Evolutionary conservation across 2,888 invertebrate species (phyloP).

Genomic region (Tetragonisca angustula): DNA sequence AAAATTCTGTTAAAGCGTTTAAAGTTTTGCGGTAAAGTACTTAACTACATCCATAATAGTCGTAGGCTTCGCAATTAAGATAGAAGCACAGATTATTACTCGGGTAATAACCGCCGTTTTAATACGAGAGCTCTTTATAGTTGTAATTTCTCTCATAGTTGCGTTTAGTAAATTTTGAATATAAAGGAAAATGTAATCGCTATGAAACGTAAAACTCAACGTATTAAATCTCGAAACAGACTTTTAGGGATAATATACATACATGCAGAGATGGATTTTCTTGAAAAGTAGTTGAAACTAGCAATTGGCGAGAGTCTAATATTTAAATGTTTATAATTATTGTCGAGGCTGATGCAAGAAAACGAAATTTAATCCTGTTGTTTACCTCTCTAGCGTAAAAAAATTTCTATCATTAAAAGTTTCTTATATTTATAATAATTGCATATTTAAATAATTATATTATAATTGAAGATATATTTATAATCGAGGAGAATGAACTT

Average conservation of each 20-base stretch:
- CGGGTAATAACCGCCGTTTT: not conserved
- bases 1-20: not conserved
- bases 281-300: not conserved
- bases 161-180: not conserved
- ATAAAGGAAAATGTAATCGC: not conserved
- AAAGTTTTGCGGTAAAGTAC: not conserved
- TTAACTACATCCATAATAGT: not conserved
- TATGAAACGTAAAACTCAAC: not conserved
- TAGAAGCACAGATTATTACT: not conserved
- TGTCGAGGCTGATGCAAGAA: not conserved
- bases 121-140: not conserved
- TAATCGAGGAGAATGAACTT: too few relatives aligned
- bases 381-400: too few relatives aligned
- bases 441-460: too few relatives aligned
- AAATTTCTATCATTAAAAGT: too few relatives aligned
- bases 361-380: not conserved
- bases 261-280: too few relatives aligned
- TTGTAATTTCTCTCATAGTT: not conserved
- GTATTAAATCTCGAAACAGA: not conserved
- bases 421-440: too few relatives aligned
- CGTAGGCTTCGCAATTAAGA: not conserved
- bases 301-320: not conserved
- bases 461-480: too few relatives aligned
- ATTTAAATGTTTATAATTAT: not conserved
- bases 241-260: not conserved